Evolutionary conservation across 2,113 vertebrate species (phyloP), one percentile per base, ranked within the genome.

Genomic region (Pseudorasbora parva): DNA sequence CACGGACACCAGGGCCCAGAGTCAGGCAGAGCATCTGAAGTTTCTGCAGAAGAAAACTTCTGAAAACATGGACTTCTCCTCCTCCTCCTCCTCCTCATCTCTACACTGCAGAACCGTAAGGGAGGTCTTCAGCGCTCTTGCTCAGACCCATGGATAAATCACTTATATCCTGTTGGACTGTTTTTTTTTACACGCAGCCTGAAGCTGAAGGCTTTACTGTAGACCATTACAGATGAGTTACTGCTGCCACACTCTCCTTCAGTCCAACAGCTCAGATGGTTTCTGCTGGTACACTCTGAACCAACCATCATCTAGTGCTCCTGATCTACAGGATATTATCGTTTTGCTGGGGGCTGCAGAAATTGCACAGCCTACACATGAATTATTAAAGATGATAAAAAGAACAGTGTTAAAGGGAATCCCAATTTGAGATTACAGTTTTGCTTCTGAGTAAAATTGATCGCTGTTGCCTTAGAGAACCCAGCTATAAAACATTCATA

Each of bases 311-410:
- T 47, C 57, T 25, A 21, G 77, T 8, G 2, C 43, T 73, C 62
- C 19, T 81, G 23, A 49, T 80, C 78, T 66, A 5, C 59, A 49
- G 78, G 86, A 72, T 76, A 56, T 84, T 81, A 78, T 82, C 49
- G 59, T 57, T 81, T 81, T 51, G 78, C 62, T 68, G 43, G 37
- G 81, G 72, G 62, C 72, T 27, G 64, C 33, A 49, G 56, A 25
- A 9, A 68, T 47, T 25, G 5, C n/a, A 75, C 78, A 51, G 78
- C 78, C 51, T 81, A 30, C 62, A 43, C 62, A 87, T 87, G 78
- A 87, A 87, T 87, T 84, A 84, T 87, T 87, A 84, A 87, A 82
- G 57, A 49, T 59, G 69, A 87, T 84, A 82, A 87, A 84, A 84
- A 21, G 43, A 57, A 73, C 8, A 12, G 73, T 68, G 71, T 86